These are phyloP conservation scores for Thryonomys swinderianus DNA, from an alignment of 2,113 vertebrate genomes.

Conservation along the genomic window DNA sequence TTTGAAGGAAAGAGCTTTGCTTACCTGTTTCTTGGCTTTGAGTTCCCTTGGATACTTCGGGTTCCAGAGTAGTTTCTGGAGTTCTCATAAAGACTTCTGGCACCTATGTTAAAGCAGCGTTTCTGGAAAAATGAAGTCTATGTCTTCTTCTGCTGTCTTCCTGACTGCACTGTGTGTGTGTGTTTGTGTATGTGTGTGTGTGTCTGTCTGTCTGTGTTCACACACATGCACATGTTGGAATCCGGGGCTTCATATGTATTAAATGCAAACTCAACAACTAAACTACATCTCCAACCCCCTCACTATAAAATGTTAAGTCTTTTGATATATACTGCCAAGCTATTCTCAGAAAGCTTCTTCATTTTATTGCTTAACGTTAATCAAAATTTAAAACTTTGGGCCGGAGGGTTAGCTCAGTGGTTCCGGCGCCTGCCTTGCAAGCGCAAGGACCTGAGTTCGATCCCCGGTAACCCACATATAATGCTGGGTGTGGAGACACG, in stretches of 20 bases:
- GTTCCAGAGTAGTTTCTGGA: not conserved
- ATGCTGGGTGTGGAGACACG: too few relatives aligned
- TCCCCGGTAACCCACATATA: too few relatives aligned
- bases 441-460: too few relatives aligned
- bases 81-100: not conserved
- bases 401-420: too few relatives aligned
- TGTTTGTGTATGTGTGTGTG: not conserved
- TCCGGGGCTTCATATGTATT: not conserved
- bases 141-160: not conserved
- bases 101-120: not conserved
- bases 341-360: not conserved
- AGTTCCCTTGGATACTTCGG: not conserved
- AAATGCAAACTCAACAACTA: not conserved
- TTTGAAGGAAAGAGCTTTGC: not conserved
- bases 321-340: not conserved
- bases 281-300: not conserved
- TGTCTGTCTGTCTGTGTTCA: too few relatives aligned
- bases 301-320: not conserved
- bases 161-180: not conserved
- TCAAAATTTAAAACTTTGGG: not conserved
- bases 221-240: not conserved
- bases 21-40: not conserved
- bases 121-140: not conserved
- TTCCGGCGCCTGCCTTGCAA: too few relatives aligned
- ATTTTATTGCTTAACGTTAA: not conserved